Evolutionary conservation across 2,888 invertebrate genomes (phyloP), one percentile per base, ranked within the genome.

Genomic region (Lasioglossum oenotherae): DNA sequence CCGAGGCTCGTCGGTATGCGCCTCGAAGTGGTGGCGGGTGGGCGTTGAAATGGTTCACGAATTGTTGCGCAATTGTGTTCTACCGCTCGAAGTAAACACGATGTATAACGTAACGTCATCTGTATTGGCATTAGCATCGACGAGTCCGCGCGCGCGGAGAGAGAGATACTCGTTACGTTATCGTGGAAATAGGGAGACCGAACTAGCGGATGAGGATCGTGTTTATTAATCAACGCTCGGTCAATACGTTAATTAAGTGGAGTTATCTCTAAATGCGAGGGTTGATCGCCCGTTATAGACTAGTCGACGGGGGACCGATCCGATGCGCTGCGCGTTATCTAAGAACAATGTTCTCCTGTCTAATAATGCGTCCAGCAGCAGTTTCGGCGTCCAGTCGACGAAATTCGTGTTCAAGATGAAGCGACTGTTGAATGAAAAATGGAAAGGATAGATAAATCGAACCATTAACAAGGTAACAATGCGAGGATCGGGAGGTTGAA

Each of bases 161-260:
- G 35, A 35, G 35, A 41, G 38, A 41, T 19, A 12, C 69, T 41
- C 53, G 85, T 88, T 88, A 88, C 84, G 84, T 84, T 84, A 78
- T 49, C 78, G 76, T 84, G 72, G 84, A 87, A 90, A 89, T 89
- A 88, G 31, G 31, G 85, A 85, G 44, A 60, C 49, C 46, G 80
- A 82, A 82, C 89, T 89, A 86, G 83, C 84, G 64, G 83, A 77
- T 57, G 41, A 57, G 71, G 71, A 35, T 69, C 69, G 74, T 80
- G 78, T 79, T 64, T 85, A 87, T 88, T 87, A 88, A 88, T 89
- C 85, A 88, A 80, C 77, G 79, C 74, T 74, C 76, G 23, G 49
- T 49, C 73, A 49, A 35, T 49, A 71, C 80, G 76, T 87, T 87
- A 84, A 87, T 81, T 86, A 86, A 81, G 64, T 35, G 76, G 27